Base-by-base conservation (phyloP, 2,113 vertebrate species). In the Monarcha castaneiventris region DNA sequence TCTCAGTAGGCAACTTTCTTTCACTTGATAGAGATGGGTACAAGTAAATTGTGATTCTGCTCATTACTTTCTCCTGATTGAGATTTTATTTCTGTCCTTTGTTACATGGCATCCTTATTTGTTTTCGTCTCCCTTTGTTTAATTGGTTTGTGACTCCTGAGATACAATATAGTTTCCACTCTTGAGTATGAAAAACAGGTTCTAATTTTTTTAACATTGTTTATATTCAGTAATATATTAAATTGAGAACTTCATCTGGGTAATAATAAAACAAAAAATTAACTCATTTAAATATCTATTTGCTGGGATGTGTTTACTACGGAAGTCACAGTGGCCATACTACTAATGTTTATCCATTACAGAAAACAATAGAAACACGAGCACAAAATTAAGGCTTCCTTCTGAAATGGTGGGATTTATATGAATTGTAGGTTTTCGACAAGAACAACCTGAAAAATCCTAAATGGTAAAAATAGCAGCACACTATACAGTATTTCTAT, bases 121-220 rank as follows among this genome's bases (percentile, higher is more conserved):
- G 25, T 88, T 90, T 96, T 95, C 44, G 58, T 43, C 30, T 87
- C 46, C 18, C 11, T 89, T 71, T 87, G 23, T 79, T 87, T 90
- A 96, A 90, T 78, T 91, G 48, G 26, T 66, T 96, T 94, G 25
- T 68, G 41, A 87, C 25, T 94, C 39, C 68, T 59, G 68, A 82
- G 49, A 52, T 92, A 79, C 1, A 72, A 22, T 74, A 75, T 30
- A 62, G 20, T 37, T 63, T 87, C 32, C 35, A 30, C 77, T 84
- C 35, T 61, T 87, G 35, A 93, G 26, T 66, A 68, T 30, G 20
- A 48, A 87, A 85, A 93, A 12, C 3, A 33, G 4, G 3, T 76
- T 71, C 44, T 80, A 68, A 33, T 69, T 87, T 84, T 88, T 35
- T 51, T 27, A 64, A 59, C 15, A 11, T 22, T 39, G 37, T 41